phyloP scores from a whole-genome alignment of 2,113 vertebrate genomes.

The Quiscalus mexicanus region DNA sequence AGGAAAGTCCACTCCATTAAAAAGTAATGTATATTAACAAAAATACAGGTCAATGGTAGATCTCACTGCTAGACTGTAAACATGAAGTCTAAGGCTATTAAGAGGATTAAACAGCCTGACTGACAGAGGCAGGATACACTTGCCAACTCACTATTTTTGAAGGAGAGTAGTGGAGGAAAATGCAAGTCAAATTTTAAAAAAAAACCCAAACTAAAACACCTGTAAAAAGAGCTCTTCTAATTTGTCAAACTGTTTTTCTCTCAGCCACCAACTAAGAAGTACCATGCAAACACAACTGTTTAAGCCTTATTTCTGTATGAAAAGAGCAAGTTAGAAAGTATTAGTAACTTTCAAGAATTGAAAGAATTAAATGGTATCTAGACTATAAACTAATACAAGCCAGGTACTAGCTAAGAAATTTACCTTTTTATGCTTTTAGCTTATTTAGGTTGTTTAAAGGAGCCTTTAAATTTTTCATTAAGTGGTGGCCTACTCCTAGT shows the following conservation, averaged over 20 bases:
- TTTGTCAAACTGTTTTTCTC: not conserved
- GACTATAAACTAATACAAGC: not conserved
- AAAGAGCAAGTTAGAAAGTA: not conserved
- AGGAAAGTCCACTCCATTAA: not conserved
- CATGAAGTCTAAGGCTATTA: not conserved
- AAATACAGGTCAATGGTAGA: not conserved
- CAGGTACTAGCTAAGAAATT: not conserved
- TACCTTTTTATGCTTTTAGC: not conserved
- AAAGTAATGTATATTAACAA: not conserved
- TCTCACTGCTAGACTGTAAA: not conserved
- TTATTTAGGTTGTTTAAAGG: not conserved
- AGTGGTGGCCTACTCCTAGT: not conserved
- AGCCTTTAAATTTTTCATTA: not conserved
- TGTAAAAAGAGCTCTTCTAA: not conserved
- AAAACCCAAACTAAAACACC: not conserved
- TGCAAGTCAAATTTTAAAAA: not conserved
- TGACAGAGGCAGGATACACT: not conserved
- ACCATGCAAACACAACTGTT: not conserved
- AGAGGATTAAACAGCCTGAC: slow-evolving; percentile 9
- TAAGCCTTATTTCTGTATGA: not conserved
- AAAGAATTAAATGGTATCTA: not conserved
- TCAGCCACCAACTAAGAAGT: not conserved
- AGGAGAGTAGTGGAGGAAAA: not conserved
- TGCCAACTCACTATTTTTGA: not conserved
- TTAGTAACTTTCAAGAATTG: not conserved